Conservation (phyloP, 2,888 invertebrate genomes). For the Homarus gammarus region DNA sequence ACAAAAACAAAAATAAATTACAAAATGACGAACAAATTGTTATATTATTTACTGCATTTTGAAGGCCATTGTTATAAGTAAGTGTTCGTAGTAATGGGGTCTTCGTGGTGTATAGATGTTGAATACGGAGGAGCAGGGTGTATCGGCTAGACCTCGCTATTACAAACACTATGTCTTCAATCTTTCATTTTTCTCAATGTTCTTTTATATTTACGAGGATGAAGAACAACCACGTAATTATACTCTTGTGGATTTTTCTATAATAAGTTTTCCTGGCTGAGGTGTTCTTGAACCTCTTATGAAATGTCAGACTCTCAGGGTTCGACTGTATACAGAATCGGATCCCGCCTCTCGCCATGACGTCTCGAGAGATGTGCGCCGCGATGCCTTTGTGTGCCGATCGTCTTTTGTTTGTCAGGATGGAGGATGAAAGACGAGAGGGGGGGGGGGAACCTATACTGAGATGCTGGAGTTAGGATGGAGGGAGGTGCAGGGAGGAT, state of each 20-base stretch:
- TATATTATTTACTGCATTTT: too few species aligned
- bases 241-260: too few species aligned
- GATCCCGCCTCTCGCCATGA: slow-evolving; percentile 24
- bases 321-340: slow-evolving; percentile 11
- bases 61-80: not conserved
- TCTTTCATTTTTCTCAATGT: not conserved
- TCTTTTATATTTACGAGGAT: too few species aligned
- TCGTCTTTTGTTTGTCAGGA: slow-evolving; percentile 37
- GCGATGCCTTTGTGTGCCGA: slow-evolving; percentile 33
- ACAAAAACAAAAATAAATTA: too few species aligned
- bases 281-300: too few species aligned
- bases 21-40: too few species aligned
- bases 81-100: slow-evolving; percentile 29
- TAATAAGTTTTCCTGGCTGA: too few species aligned
- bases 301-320: too few species aligned
- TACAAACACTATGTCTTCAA: too few species aligned
- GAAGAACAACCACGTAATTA: too few species aligned
- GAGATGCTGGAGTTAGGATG: too few species aligned
- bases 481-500: not conserved
- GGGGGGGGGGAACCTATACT: not conserved
- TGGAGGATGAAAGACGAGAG: not conserved
- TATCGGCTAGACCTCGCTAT: slow-evolving; percentile 35
- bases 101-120: not conserved
- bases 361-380: slow-evolving; percentile 34
- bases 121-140: slow-evolving; percentile 36